phyloP scores from a whole-genome alignment of 2,113 vertebrate species.

The Scolopax mira region DNA sequence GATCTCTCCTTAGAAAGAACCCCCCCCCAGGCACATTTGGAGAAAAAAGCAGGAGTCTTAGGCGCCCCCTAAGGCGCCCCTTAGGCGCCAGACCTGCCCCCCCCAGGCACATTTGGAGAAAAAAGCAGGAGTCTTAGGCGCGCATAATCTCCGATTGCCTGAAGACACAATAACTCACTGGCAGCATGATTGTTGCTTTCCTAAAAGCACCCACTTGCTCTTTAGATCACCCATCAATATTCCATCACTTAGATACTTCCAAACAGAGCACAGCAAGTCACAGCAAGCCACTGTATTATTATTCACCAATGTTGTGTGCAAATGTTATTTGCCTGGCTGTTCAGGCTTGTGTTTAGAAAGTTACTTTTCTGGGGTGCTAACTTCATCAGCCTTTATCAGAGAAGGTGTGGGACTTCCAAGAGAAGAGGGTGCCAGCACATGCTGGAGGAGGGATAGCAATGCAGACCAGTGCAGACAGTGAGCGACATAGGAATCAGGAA shows the following conservation, averaged over 20 bases:
- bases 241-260: background rate
- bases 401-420: background rate
- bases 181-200: background rate
- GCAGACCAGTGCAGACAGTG: background rate
- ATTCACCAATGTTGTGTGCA: background rate
- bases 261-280: background rate
- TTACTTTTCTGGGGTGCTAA: background rate
- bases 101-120: background rate
- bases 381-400: background rate
- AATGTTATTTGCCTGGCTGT: background rate
- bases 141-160: background rate
- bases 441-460: background rate
- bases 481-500: background rate
- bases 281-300: background rate
- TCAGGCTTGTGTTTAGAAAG: background rate
- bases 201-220: background rate
- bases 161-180: background rate
- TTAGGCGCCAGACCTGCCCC: too few species aligned
- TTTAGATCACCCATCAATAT: background rate
- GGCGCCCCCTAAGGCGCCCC: too few species aligned
- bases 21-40: background rate
- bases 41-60: background rate
- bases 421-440: background rate
- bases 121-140: accelerated
- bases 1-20: background rate